phyloP scores from a whole-genome alignment of 2,113 vertebrate species.

The Rhabdornis inornatus region DNA sequence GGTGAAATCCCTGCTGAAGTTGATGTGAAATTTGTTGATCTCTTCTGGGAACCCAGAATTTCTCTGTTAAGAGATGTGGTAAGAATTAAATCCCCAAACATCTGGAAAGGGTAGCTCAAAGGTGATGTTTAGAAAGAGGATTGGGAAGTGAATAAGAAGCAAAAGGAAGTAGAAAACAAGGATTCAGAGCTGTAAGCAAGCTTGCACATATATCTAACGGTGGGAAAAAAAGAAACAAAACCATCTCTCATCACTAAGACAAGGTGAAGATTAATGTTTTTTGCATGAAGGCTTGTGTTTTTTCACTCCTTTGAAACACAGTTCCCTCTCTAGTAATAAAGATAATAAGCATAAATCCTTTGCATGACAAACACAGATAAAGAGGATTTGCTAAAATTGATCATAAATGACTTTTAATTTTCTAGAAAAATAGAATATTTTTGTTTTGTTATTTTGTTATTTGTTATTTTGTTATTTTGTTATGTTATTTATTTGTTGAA shows the following conservation, averaged over 20 bases:
- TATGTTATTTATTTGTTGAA: neutral
- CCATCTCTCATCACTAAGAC: neutral
- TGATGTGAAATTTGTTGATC: neutral
- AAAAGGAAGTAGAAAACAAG: neutral
- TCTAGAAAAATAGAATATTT: neutral
- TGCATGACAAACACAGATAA: neutral
- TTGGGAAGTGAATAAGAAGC: neutral
- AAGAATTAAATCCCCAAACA: neutral
- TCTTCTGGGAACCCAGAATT: neutral
- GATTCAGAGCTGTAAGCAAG: neutral
- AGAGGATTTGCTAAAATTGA: neutral
- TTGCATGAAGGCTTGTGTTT: neutral
- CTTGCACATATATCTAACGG: neutral
- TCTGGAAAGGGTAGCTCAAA: neutral
- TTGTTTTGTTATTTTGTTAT: neutral
- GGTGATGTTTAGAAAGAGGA: neutral
- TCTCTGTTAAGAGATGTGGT: neutral
- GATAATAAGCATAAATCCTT: neutral
- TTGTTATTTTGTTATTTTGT: neutral
- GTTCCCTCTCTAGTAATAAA: neutral
- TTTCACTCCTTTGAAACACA: neutral
- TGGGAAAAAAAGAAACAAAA: slow-evolving; percentile 14
- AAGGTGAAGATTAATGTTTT: slow-evolving; percentile 23
- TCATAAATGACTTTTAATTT: neutral
- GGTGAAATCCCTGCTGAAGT: neutral